A percentile compares a stretch with the other conserved stretches of the same genome.
These are phyloP conservation scores for Drosophila virilis DNA, from an alignment of 1,140 invertebrate species.

Conservation along the genomic window DNA sequence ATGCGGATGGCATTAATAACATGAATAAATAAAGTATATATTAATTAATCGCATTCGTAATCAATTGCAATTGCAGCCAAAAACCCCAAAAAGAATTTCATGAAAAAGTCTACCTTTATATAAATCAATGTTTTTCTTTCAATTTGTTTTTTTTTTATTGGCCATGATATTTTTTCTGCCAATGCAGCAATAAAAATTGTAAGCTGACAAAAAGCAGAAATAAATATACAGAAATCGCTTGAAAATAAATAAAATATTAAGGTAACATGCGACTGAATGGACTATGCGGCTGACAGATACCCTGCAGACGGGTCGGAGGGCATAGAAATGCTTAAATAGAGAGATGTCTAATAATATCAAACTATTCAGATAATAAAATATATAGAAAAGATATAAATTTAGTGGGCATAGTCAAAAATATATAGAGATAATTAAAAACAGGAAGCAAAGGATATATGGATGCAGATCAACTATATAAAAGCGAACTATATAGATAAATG, in stretches of 20 bases:
- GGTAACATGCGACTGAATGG: background rate
- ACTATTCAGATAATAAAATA: slow-evolving; percentile 15
- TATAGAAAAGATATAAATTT: background rate
- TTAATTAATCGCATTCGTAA: slow-evolving; percentile 67
- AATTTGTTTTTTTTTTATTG: background rate
- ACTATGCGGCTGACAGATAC: background rate
- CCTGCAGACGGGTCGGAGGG: background rate
- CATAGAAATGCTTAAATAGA: background rate
- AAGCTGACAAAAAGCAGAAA: slow-evolving; percentile 16
- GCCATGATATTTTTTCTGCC: slow-evolving; percentile 56
- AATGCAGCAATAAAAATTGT: slow-evolving; percentile 60
- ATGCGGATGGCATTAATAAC: slow-evolving; percentile 64
- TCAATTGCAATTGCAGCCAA: slow-evolving; percentile 44
- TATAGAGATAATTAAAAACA: too few relatives aligned
- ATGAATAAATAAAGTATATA: slow-evolving; percentile 47
- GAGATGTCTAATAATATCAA: background rate
- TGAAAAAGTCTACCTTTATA: slow-evolving; percentile 38
- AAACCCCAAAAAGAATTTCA: slow-evolving; percentile 16
- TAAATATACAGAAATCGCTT: slow-evolving; percentile 23
- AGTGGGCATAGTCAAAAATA: too few relatives aligned
- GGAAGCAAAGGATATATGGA: too few relatives aligned
- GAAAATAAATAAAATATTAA: background rate
- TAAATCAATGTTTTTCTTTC: slow-evolving; percentile 39
- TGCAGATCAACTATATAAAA: too few relatives aligned
- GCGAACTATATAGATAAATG: too few relatives aligned